These are phyloP conservation scores for Scleropages formosus DNA, from an alignment of 2,797 vertebrate species.

Conservation along the genomic window DNA sequence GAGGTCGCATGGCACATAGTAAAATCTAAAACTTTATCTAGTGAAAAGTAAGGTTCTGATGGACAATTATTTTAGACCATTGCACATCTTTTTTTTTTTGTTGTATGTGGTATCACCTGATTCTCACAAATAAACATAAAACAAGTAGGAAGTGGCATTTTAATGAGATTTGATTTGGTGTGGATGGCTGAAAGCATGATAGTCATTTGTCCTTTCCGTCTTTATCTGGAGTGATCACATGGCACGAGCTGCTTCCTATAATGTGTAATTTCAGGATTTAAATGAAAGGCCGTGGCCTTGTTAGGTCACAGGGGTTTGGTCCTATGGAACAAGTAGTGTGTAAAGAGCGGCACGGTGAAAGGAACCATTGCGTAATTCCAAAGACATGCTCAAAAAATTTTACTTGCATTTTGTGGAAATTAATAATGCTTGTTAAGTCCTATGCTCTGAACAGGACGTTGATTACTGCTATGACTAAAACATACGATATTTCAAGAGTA, in stretches of 20 bases:
- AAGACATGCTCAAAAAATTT: no score
- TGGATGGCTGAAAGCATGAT: neutral
- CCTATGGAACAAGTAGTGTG: neutral
- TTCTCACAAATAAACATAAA: neutral
- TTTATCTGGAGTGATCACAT: neutral
- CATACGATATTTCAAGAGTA: no score
- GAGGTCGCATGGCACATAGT: neutral
- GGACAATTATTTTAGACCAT: neutral
- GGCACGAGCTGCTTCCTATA: neutral
- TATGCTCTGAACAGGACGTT: no score
- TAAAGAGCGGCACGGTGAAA: neutral
- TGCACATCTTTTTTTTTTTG: neutral
- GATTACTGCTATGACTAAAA: no score
- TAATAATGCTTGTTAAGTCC: no score
- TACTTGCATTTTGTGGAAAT: no score
- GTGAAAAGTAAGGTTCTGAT: neutral
- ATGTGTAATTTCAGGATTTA: conserved; percentile 3
- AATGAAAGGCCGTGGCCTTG: neutral
- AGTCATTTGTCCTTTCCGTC: no score
- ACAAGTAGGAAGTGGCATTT: neutral
- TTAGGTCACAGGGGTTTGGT: neutral
- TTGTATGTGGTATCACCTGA: neutral
- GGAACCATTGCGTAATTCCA: no score
- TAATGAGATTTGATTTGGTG: conserved; percentile 7
- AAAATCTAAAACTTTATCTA: neutral